A percentile compares a stretch with the other conserved stretches of the same genome.
phyloP scores from a whole-genome alignment of 2,797 vertebrate genomes.

The Glossophaga mutica region DNA sequence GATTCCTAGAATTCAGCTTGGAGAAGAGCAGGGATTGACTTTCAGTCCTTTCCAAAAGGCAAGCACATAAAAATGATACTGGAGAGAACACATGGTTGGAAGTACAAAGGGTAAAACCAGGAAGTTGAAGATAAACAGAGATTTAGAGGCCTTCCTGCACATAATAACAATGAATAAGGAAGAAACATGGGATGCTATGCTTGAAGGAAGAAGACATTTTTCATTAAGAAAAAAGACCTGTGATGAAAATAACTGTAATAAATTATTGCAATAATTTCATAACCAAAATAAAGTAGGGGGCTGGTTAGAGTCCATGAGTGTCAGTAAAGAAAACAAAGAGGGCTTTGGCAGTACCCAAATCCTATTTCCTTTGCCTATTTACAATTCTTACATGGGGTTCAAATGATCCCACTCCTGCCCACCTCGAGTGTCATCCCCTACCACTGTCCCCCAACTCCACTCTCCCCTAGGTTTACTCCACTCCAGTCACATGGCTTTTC shows the following conservation, averaged over 20 bases:
- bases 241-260: neutral
- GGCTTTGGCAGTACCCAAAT: neutral
- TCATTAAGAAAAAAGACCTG: neutral
- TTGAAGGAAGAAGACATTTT: neutral
- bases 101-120: neutral
- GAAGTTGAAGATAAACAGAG: neutral
- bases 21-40: neutral
- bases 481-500: neutral
- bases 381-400: neutral
- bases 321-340: neutral
- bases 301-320: neutral
- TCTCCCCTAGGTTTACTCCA: neutral
- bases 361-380: neutral
- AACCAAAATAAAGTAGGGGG: conserved; percentile 28
- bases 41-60: neutral
- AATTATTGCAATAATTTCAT: neutral
- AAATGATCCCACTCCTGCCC: neutral
- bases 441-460: neutral
- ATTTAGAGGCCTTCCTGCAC: neutral
- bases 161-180: neutral
- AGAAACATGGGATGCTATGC: neutral
- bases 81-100: neutral
- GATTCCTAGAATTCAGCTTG: neutral
- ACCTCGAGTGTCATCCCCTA: neutral
- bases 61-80: neutral